phyloP scores from a whole-genome alignment of 2,797 vertebrate genomes.

The Etheostoma perlongum region DNA sequence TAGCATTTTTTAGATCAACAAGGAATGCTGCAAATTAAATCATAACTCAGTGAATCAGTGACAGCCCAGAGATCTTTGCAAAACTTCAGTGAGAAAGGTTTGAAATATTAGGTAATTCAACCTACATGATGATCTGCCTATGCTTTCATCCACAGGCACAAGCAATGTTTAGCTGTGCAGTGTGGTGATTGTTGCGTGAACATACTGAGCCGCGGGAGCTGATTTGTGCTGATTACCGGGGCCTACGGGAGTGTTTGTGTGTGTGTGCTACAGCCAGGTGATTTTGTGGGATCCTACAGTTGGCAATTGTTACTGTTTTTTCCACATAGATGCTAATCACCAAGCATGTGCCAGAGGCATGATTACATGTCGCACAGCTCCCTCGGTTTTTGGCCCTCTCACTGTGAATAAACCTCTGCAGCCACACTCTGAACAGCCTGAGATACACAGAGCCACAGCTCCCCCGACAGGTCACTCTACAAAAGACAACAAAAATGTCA shows the following conservation, averaged over 20 bases:
- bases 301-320: constrained; percentile 71
- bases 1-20: background rate
- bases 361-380: constrained; percentile 78
- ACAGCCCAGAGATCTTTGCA: background rate
- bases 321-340: constrained; percentile 77
- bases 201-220: constrained; percentile 42
- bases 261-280: constrained; percentile 55
- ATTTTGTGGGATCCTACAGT: constrained; percentile 67
- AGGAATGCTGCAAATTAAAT: background rate
- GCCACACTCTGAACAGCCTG: background rate
- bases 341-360: constrained; percentile 66
- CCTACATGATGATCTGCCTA: constrained; percentile 14
- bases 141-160: constrained; percentile 10
- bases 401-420: constrained; percentile 68
- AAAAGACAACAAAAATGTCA: constrained; percentile 27
- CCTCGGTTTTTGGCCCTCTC: constrained; percentile 62
- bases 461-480: constrained; percentile 52
- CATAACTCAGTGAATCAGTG: background rate
- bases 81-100: background rate
- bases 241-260: constrained; percentile 31
- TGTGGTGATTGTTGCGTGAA: constrained; percentile 36
- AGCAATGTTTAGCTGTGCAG: constrained; percentile 35
- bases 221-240: constrained; percentile 59
- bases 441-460: constrained; percentile 66
- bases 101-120: constrained; percentile 6